These are phyloP conservation scores for Sturmia bella DNA, from an alignment of 2,888 invertebrate genomes.

Conservation along the genomic window DNA sequence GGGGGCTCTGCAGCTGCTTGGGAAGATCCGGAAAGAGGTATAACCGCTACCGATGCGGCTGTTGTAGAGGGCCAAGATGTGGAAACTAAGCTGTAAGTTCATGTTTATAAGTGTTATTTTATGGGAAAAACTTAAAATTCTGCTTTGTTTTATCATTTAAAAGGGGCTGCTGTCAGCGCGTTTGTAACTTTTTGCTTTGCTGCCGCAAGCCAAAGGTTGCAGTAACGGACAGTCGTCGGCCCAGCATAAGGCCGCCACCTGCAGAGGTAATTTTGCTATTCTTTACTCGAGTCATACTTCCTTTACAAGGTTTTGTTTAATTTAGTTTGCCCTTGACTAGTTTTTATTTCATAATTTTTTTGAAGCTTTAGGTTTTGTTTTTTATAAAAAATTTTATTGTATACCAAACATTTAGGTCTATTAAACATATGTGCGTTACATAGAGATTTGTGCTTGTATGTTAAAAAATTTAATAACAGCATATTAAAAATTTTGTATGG, in stretches of 20 bases:
- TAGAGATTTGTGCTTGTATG: too few species aligned
- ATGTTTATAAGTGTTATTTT: background rate
- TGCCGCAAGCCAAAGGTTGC: slow-evolving; percentile 81
- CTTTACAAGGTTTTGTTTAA: too few species aligned
- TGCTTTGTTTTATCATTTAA: background rate
- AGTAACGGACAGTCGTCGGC: slow-evolving; percentile 83
- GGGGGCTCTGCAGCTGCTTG: slow-evolving; percentile 75
- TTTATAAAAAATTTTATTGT: too few species aligned
- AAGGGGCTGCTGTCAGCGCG: slow-evolving; percentile 80
- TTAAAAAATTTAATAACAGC: too few species aligned
- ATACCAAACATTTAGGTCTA: too few species aligned
- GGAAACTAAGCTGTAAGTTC: slow-evolving; percentile 70
- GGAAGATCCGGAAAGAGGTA: slow-evolving; percentile 78
- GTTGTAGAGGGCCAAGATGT: slow-evolving; percentile 84
- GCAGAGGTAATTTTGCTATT: slow-evolving; percentile 80
- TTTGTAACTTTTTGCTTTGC: slow-evolving; percentile 79
- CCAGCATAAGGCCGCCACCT: slow-evolving; percentile 85
- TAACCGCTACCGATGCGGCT: slow-evolving; percentile 80
- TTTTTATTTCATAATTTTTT: too few species aligned
- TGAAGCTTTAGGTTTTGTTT: too few species aligned
- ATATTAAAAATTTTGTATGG: too few species aligned
- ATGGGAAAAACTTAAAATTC: background rate
- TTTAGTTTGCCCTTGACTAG: too few species aligned
- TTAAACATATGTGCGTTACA: too few species aligned
- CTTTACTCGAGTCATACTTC: too few species aligned